A percentile compares a stretch with the other conserved stretches of the same genome.
These are phyloP conservation scores for Drosophila eohydei DNA, from an alignment of 2,888 invertebrate genomes.

Conservation along the genomic window DNA sequence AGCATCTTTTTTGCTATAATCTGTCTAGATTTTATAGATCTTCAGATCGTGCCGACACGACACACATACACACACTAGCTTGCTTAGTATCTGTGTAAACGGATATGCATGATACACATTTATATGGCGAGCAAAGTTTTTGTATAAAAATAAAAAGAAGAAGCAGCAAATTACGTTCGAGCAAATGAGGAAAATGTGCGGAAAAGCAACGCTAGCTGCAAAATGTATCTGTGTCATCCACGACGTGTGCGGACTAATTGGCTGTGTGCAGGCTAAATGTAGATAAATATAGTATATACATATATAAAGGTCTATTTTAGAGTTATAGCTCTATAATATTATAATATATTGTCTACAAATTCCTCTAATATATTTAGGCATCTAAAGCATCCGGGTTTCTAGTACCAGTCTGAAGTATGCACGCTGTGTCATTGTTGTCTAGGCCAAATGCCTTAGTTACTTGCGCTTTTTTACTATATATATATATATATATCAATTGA, in stretches of 20 bases:
- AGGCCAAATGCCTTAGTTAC: no score
- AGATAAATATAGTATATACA: background rate
- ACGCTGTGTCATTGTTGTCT: no score
- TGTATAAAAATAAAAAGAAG: conserved; percentile 40
- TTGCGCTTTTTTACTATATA: no score
- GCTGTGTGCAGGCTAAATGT: conserved; percentile 30
- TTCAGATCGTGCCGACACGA: conserved; percentile 71
- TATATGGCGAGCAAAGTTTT: conserved; percentile 32
- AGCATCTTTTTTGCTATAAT: conserved; percentile 42
- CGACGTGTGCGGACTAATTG: conserved; percentile 60
- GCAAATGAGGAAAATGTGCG: conserved; percentile 75
- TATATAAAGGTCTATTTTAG: background rate
- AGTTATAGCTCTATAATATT: background rate
- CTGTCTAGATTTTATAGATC: conserved; percentile 45
- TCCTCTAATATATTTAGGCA: no score
- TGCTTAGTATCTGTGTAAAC: conserved; percentile 51
- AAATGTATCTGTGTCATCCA: conserved; percentile 66
- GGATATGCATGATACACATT: conserved; percentile 71
- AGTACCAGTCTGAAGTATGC: no score
- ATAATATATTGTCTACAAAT: no score
- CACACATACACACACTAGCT: conserved; percentile 27
- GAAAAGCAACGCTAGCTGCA: conserved; percentile 56
- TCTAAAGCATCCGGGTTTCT: no score
- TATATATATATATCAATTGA: no score
- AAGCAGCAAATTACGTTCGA: conserved; percentile 34